phyloP scores from a whole-genome alignment of 2,888 invertebrate genomes.

The Meghimatium bilineatum region DNA sequence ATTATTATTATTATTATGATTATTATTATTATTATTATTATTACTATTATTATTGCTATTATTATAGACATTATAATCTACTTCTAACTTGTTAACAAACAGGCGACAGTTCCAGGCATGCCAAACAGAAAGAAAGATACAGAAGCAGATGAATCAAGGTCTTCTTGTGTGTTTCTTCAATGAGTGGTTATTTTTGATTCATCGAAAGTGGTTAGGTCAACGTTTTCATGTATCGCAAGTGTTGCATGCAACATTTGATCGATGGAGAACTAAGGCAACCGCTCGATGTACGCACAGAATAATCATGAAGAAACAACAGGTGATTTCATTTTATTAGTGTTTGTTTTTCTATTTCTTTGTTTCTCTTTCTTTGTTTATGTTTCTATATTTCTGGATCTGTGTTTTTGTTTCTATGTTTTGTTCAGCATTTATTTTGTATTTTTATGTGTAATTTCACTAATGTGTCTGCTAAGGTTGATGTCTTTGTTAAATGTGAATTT shows the following conservation, averaged over 20 bases:
- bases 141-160: slow-evolving; percentile 50
- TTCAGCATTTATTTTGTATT: no score
- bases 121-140: slow-evolving; percentile 59
- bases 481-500: no score
- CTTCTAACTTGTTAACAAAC: no score
- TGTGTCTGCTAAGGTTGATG: no score
- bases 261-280: slow-evolving; percentile 59
- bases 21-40: no score
- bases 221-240: slow-evolving; percentile 59
- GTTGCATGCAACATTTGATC: slow-evolving; percentile 55
- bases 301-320: slow-evolving; percentile 55
- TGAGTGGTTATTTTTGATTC: slow-evolving; percentile 62
- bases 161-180: slow-evolving; percentile 55
- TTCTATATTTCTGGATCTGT: background rate
- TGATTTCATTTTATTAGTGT: slow-evolving; percentile 24
- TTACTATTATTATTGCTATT: no score
- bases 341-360: background rate
- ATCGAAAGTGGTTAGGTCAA: slow-evolving; percentile 60
- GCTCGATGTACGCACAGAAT: slow-evolving; percentile 55
- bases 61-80: no score
- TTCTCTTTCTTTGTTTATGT: background rate
- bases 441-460: no score
- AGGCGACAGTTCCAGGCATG: slow-evolving; percentile 63
- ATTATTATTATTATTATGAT: no score
- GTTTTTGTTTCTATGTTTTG: no score